Base-by-base conservation (phyloP, 2,113 vertebrate genomes). In the Neomonachus schauinslandi region DNA sequence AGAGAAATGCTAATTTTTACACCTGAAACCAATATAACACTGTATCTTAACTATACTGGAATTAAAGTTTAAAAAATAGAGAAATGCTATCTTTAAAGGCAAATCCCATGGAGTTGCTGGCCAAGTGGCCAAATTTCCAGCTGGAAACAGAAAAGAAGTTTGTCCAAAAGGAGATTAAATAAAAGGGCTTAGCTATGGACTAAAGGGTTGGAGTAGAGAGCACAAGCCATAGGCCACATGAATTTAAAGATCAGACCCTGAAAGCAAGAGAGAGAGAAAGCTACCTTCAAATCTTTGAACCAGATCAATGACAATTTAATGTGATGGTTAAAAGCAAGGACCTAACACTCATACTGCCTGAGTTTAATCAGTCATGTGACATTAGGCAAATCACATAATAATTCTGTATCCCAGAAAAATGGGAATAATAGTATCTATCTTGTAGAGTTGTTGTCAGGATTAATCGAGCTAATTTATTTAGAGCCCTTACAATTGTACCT, bases 81-180 rank as follows among this genome's bases (percentile, higher is more conserved):
- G 36, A 11, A 72, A 72, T 72, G 36, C 4, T 71, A 39, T 80
- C 87, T 95, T 95, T 18, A 84, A 72, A 55, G 67, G 33, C 26
- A 87, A 49, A 16, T 15, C 1, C 19, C 55, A 19, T 42, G 5
- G 26, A 36, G 4, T 61, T 92, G 14, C 81, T 82, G 65, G 42
- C 26, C 53, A 69, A 61, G 49, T 82, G 53, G 16, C 61, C n/a
- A 86, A 72, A 31, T 14, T 82, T 80, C 31, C 76, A 93, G 49
- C 1, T 51, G 26, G 24, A 86, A 95, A 74, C 4, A 39, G 55
- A 65, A 80, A 72, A 49, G 31, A 72, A n/a, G 15, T 55, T 95
- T 89, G 61, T 91, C 26, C 36, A 65, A 61, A 96, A 94, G 33
- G 53, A 86, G 59, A 33, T 55, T 74, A 74, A 87, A 55, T 92